Conservation (phyloP, 2,888 invertebrate species). For the Thera obeliscata region DNA sequence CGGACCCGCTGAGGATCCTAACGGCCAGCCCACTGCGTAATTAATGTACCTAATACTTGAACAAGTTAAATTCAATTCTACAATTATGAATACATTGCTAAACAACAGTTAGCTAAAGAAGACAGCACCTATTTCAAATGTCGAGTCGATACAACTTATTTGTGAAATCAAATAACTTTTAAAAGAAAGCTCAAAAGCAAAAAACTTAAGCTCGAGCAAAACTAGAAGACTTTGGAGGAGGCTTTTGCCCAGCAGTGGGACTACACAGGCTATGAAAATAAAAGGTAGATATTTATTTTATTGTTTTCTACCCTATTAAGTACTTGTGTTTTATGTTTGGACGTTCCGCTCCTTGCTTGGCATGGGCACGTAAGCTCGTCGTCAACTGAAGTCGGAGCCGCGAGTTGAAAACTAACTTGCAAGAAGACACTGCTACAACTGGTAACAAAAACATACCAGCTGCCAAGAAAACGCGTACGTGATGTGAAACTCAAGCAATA, state of each 20-base stretch:
- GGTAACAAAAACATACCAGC: slow-evolving; percentile 78
- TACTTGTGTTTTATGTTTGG: slow-evolving; percentile 8
- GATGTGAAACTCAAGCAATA: slow-evolving; percentile 58
- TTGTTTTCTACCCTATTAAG: not conserved
- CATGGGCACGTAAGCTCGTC: slow-evolving; percentile 26
- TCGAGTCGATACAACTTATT: too few species aligned
- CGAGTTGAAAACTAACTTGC: slow-evolving; percentile 68
- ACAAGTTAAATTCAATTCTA: not conserved
- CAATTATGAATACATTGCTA: not conserved
- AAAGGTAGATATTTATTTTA: not conserved
- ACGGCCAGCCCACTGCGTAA: slow-evolving; percentile 15
- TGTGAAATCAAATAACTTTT: too few species aligned
- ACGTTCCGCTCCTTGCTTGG: slow-evolving; percentile 19
- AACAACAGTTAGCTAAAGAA: not conserved
- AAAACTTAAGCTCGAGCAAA: too few species aligned
- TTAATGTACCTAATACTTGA: slow-evolving; percentile 20
- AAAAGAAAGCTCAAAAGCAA: too few species aligned
- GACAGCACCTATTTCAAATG: too few species aligned
- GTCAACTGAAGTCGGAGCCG: slow-evolving; percentile 20
- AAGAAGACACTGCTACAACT: slow-evolving; percentile 58
- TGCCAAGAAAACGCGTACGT: slow-evolving; percentile 75
- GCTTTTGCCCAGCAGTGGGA: too few species aligned
- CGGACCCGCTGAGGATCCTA: slow-evolving; percentile 24
- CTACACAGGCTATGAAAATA: too few species aligned
- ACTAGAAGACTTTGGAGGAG: too few species aligned